Base-by-base conservation (phyloP, 1,140 invertebrate species). In the Polypedilum vanderplanki region DNA sequence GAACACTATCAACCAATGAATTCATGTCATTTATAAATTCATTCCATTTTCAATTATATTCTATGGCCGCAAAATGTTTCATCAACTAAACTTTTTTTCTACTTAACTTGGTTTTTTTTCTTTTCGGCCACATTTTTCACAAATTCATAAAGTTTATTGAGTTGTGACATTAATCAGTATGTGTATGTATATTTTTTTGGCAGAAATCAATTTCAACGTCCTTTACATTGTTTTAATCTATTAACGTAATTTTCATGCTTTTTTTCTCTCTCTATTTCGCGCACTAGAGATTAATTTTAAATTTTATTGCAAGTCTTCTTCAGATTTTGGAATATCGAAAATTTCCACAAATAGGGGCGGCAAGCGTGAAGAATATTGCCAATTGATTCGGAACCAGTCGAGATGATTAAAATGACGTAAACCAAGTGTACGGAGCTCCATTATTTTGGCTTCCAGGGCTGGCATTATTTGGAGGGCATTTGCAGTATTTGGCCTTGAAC, bases 271-370 rank as follows among this genome's bases (percentile, higher is more conserved):
- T 70, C 17, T n/a, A 18, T 57, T 57, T 12, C 12, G 12, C 46
- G 46, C 46, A 57, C 12, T 57, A 57, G n/a, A 57, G n/a, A n/a
- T 57, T 57, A 57, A 57, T 12, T 33, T 57, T 57, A 20, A 18
- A 8, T 70, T 70, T 70, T 70, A 70, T 70, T 70, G 65, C 65
- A 70, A 70, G 65, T 70, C 65, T 70, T 93, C 91, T 79, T 93
- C 92, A 80, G 89, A 90, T 84, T 94, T 96, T 73, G 95, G 95
- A 86, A 98, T 97, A 87, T 98, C 96, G 83, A 97, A 98, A 79
- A 98, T 97, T 85, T 98, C 96, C 24, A 96, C 94, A 83, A 97
- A 98, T 46, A 98, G 88, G 1, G 95, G 94, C 41, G 96, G 96
- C 78, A 97, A 86, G 76, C 89, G 87, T 41, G 97, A 86, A 2